Percentiles rank a stretch among this genome's conserved stretches.
Evolutionary conservation across 2,888 invertebrate species (phyloP).

Genomic region (Mongoloraphidia duomilia): DNA sequence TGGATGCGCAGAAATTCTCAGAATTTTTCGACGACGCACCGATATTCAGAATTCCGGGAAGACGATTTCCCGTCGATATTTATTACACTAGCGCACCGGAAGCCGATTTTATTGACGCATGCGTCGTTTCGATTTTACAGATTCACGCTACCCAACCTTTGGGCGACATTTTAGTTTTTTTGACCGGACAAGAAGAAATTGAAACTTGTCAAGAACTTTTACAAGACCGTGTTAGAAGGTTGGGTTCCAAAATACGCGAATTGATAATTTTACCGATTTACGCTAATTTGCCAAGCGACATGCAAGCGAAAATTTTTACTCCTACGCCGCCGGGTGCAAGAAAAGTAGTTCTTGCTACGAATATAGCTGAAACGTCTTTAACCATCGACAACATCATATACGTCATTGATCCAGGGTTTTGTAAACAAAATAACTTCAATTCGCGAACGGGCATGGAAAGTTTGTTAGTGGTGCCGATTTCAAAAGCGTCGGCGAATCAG

Average conservation of each 20-base stretch:
- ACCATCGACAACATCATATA: slow-evolving; percentile 98
- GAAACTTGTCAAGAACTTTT: slow-evolving; percentile 81
- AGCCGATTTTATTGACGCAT: slow-evolving; percentile 96
- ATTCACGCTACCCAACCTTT: slow-evolving; percentile 95
- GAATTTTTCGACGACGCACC: slow-evolving; percentile 98
- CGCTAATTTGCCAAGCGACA: slow-evolving; percentile 94
- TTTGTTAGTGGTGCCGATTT: slow-evolving; percentile 94
- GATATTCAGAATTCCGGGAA: slow-evolving; percentile 93
- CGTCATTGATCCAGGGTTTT: slow-evolving; percentile 99
- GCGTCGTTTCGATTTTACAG: slow-evolving; percentile 93
- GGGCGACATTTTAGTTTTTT: slow-evolving; percentile 92
- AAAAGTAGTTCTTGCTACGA: slow-evolving; percentile 94
- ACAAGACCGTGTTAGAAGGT: slow-evolving; percentile 76
- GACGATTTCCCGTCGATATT: slow-evolving; percentile 94
- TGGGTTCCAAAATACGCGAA: slow-evolving; percentile 89
- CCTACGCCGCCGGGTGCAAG: slow-evolving; percentile 93
- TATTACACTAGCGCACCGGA: slow-evolving; percentile 99
- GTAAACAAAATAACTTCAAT: slow-evolving; percentile 97
- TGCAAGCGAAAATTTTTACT: slow-evolving; percentile 98
- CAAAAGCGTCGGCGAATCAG: slow-evolving; percentile 96
- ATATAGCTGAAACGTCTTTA: slow-evolving; percentile 97
- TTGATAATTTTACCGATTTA: slow-evolving; percentile 90
- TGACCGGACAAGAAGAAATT: slow-evolving; percentile 88
- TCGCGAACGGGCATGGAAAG: slow-evolving; percentile 98
- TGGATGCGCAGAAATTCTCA: slow-evolving; percentile 97